phyloP scores from a whole-genome alignment of 2,888 invertebrate genomes.

The Agrotis exclamationis region DNA sequence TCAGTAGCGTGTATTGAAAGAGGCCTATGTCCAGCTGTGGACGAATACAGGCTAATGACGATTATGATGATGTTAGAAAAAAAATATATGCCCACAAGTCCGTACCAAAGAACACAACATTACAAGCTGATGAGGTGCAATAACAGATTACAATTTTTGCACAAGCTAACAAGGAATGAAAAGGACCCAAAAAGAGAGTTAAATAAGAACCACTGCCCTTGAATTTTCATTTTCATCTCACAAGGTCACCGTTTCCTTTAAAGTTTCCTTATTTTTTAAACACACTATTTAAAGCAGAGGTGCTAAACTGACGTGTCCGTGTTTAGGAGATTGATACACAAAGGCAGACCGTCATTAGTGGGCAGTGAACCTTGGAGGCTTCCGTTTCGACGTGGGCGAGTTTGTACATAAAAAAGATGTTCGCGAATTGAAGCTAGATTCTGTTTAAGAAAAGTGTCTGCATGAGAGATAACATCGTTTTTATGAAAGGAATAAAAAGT shows the following conservation, averaged over 20 bases:
- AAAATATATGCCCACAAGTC: too few species aligned
- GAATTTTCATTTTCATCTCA: slow-evolving; percentile 40
- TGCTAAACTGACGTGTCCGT: slow-evolving; percentile 61
- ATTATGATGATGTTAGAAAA: too few species aligned
- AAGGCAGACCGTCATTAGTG: slow-evolving; percentile 67
- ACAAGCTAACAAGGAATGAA: neutral
- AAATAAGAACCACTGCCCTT: slow-evolving; percentile 3
- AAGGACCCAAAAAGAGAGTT: neutral
- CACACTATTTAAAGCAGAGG: slow-evolving; percentile 44
- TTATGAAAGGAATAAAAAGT: slow-evolving; percentile 2
- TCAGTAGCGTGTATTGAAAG: too few species aligned
- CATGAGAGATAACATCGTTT: slow-evolving; percentile 7
- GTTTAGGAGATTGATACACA: slow-evolving; percentile 64
- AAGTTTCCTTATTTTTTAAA: slow-evolving; percentile 50
- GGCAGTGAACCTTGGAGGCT: slow-evolving; percentile 76
- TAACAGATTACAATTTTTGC: neutral
- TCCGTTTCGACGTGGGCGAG: slow-evolving; percentile 70
- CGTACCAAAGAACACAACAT: too few species aligned
- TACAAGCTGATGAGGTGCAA: too few species aligned
- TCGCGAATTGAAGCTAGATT: slow-evolving; percentile 23
- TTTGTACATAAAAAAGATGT: slow-evolving; percentile 46
- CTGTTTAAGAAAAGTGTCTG: slow-evolving; percentile 16
- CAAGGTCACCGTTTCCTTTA: slow-evolving; percentile 53
- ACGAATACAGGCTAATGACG: too few species aligned
- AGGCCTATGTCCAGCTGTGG: too few species aligned